These are phyloP conservation scores for Oasisia sp. DNA, from an alignment of 2,888 invertebrate species.

Conservation along the genomic window DNA sequence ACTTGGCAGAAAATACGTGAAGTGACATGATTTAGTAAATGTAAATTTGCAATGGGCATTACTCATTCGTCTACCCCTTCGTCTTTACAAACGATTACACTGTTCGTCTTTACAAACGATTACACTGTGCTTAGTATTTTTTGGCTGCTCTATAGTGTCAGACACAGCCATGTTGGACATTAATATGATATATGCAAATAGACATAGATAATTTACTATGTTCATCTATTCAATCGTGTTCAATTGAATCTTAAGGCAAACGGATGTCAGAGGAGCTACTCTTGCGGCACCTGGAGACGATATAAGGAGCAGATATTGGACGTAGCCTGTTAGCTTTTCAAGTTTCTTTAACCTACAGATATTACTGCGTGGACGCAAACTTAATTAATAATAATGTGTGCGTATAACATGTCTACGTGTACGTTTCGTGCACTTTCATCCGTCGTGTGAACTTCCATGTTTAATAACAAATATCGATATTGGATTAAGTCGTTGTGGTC, in stretches of 20 bases:
- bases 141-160: background rate
- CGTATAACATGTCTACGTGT: background rate
- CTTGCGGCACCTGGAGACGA: background rate
- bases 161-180: background rate
- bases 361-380: background rate
- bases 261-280: background rate
- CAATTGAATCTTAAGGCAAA: background rate
- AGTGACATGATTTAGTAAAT: background rate
- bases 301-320: background rate
- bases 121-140: background rate
- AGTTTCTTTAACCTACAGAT: background rate
- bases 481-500: background rate
- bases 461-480: conserved; percentile 17
- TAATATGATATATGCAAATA: conserved; percentile 4
- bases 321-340: background rate
- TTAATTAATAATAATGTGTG: background rate
- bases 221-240: background rate
- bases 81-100: background rate
- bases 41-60: background rate
- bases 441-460: background rate
- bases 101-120: background rate
- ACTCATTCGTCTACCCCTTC: background rate
- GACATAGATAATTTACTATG: background rate
- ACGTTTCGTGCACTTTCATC: background rate
- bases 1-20: background rate